Evolutionary conservation across 2,888 invertebrate genomes (phyloP).

Genomic region (Pasiphila rectangulata): DNA sequence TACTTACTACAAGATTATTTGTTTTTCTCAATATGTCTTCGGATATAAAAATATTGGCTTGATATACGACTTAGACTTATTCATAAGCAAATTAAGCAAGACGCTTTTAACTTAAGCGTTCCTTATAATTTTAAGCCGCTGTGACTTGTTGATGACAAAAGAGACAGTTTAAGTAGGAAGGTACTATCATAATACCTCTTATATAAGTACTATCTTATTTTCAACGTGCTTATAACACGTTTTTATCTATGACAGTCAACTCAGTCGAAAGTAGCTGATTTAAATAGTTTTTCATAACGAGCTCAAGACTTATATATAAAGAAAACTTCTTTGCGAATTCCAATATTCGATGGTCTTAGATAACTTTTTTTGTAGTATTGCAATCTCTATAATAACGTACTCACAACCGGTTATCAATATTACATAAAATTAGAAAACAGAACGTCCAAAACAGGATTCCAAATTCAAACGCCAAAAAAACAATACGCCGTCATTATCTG

Average conservation of each 20-base stretch:
- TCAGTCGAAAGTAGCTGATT: no score
- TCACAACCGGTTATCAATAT: conserved; percentile 33
- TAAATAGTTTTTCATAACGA: no score
- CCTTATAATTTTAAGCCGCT: background rate
- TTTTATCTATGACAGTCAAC: no score
- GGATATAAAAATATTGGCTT: conserved; percentile 19
- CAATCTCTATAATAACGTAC: conserved; percentile 27
- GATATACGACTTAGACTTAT: background rate
- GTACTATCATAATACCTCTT: conserved; percentile 6
- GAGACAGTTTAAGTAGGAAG: conserved; percentile 1
- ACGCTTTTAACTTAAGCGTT: conserved; percentile 1
- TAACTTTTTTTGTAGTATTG: conserved; percentile 25
- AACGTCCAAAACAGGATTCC: conserved; percentile 37
- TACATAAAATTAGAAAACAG: conserved; percentile 38
- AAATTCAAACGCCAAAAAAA: conserved; percentile 37
- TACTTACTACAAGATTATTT: conserved; percentile 23
- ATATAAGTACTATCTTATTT: background rate
- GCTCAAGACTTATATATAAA: no score
- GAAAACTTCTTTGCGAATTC: background rate
- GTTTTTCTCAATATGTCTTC: conserved; percentile 32
- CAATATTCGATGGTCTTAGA: conserved; percentile 6
- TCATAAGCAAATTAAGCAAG: conserved; percentile 8
- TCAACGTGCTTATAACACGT: no score
- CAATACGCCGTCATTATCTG: conserved; percentile 41
- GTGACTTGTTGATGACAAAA: conserved; percentile 4